A percentile compares a stretch with the other conserved stretches of the same genome.
Evolutionary conservation across 2,797 vertebrate species (phyloP).

Genomic region (Carduelis carduelis): DNA sequence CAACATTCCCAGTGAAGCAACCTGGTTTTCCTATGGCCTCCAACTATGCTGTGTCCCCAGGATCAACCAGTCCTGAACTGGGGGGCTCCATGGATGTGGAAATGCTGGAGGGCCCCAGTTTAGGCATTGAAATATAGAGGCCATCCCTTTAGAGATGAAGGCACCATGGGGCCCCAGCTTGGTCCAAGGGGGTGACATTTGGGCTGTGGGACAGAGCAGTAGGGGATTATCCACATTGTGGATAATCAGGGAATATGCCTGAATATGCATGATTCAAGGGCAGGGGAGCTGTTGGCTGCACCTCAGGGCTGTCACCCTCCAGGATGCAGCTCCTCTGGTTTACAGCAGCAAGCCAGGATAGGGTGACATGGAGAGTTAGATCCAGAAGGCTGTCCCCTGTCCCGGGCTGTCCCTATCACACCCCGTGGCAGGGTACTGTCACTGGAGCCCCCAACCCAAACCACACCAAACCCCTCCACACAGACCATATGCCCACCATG

Average conservation of each 20-base stretch:
- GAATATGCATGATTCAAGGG: background rate
- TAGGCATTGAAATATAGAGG: background rate
- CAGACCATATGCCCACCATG: background rate
- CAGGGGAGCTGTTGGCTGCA: background rate
- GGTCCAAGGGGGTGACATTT: background rate
- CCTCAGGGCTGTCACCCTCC: background rate
- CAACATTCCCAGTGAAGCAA: background rate
- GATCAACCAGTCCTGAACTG: background rate
- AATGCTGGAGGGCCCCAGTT: background rate
- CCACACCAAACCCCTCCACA: background rate
- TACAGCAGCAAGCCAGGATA: background rate
- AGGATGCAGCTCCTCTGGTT: background rate
- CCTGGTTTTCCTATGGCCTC: background rate
- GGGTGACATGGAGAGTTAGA: background rate
- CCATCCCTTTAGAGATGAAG: background rate
- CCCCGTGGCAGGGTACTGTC: background rate
- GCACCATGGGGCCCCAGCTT: no score
- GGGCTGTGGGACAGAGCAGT: background rate
- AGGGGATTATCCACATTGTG: background rate
- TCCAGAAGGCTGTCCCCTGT: background rate
- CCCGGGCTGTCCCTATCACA: rapidly evolving
- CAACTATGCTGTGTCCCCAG: background rate
- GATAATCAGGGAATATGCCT: background rate
- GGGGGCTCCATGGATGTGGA: background rate
- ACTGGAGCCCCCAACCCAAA: background rate